Conservation (phyloP, 2,888 invertebrate genomes). For the Julus scanicus region DNA sequence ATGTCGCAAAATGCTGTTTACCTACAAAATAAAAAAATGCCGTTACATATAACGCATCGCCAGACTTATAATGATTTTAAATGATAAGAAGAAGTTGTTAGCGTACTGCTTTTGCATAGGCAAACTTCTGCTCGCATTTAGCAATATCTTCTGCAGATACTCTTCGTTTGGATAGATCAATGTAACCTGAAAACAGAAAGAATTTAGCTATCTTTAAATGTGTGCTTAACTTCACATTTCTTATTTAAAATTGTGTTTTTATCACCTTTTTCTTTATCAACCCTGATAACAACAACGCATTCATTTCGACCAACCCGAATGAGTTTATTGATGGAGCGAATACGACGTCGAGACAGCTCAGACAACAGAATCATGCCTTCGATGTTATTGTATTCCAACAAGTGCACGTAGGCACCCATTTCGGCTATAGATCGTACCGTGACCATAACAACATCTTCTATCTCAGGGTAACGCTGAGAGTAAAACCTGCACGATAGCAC, state of each 20-base stretch:
- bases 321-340: slow-evolving; percentile 98
- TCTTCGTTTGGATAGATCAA: slow-evolving; percentile 98
- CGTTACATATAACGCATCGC: too few species aligned
- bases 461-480: slow-evolving; percentile 95
- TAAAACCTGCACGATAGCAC: slow-evolving; percentile 94
- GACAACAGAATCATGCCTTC: slow-evolving; percentile 99
- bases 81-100: background rate
- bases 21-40: slow-evolving; percentile 62
- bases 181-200: slow-evolving; percentile 78
- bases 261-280: slow-evolving; percentile 97
- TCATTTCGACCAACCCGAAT: slow-evolving; percentile 98
- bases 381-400: slow-evolving; percentile 98
- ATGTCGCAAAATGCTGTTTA: slow-evolving; percentile 95
- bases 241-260: background rate
- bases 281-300: slow-evolving; percentile 98
- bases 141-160: slow-evolving; percentile 98
- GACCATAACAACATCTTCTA: slow-evolving; percentile 99
- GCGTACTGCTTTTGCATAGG: slow-evolving; percentile 94
- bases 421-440: slow-evolving; percentile 97
- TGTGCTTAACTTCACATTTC: too few species aligned
- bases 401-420: slow-evolving; percentile 99
- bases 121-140: slow-evolving; percentile 97
- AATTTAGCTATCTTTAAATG: too few species aligned
- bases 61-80: too few species aligned
- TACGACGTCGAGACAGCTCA: slow-evolving; percentile 97